Evolutionary conservation across 53 echinoderm and acorn worm species (phyloP).

Genomic region (Henricia sp.): DNA sequence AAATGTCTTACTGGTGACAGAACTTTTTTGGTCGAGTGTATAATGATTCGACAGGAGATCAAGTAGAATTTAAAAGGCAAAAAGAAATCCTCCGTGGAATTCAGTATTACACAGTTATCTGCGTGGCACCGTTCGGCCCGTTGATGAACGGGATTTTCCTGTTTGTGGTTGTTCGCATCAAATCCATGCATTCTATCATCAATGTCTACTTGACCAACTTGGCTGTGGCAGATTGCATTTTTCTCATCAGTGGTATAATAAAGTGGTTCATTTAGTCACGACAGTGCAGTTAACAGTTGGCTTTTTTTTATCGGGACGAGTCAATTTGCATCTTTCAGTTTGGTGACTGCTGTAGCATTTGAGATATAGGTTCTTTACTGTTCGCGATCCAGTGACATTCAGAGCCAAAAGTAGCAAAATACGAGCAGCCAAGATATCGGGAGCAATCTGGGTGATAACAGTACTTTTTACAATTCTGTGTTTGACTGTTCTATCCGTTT

Average conservation of each 20-base stretch:
- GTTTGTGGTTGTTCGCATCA: neutral
- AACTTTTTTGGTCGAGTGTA: too few species aligned
- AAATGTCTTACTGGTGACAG: too few species aligned
- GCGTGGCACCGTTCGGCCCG: neutral
- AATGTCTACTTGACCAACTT: neutral
- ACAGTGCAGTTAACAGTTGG: neutral
- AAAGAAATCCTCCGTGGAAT: too few species aligned
- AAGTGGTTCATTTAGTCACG: neutral
- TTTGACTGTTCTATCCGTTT: neutral
- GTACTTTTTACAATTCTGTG: neutral
- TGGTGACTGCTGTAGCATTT: neutral
- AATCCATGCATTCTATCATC: neutral
- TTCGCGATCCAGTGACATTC: neutral
- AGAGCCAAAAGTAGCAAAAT: neutral
- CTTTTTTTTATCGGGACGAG: neutral
- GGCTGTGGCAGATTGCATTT: neutral
- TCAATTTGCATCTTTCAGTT: neutral
- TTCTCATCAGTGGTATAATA: neutral
- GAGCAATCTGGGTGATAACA: neutral
- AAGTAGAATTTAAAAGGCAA: too few species aligned
- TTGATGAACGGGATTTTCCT: neutral
- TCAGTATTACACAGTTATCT: too few species aligned
- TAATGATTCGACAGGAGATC: too few species aligned
- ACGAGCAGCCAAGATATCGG: neutral
- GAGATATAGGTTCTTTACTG: neutral